A percentile compares a stretch with the other conserved stretches of the same genome.
Conservation (phyloP, 2,113 vertebrate genomes). For the Cheirogaleus medius region DNA sequence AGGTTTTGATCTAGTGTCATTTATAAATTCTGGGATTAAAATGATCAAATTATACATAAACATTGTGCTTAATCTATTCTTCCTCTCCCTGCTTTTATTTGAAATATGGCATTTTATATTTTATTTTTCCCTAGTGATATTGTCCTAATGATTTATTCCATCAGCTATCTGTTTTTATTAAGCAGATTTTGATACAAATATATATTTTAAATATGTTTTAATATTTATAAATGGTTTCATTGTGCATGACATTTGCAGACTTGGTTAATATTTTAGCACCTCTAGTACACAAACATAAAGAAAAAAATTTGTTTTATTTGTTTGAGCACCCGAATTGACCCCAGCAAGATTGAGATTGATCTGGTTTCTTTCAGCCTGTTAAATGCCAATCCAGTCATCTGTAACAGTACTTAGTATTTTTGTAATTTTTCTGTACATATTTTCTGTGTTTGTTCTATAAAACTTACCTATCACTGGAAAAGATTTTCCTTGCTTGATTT, state of each 20-base stretch:
- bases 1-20: conserved; percentile 20
- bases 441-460: conserved; percentile 62
- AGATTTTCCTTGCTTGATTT: conserved; percentile 57
- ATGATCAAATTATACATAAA: neutral
- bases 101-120: neutral
- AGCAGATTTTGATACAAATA: conserved; percentile 43
- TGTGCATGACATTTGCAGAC: conserved; percentile 67
- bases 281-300: conserved; percentile 60
- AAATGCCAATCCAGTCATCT: conserved; percentile 77
- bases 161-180: conserved; percentile 23
- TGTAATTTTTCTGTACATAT: conserved; percentile 69
- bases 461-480: conserved; percentile 53
- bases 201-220: conserved; percentile 57
- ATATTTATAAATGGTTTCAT: conserved; percentile 62
- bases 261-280: conserved; percentile 67
- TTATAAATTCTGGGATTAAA: conserved; percentile 17
- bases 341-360: conserved; percentile 76
- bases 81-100: neutral
- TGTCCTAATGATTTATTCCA: conserved; percentile 4
- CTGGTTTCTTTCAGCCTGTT: conserved; percentile 69
- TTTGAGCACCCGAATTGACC: conserved; percentile 71
- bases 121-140: conserved; percentile 21
- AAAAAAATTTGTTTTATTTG: conserved; percentile 71
- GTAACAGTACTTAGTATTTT: conserved; percentile 74
- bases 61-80: neutral